These are phyloP conservation scores for Ormia ochracea DNA, from an alignment of 2,888 invertebrate species.

Conservation along the genomic window DNA sequence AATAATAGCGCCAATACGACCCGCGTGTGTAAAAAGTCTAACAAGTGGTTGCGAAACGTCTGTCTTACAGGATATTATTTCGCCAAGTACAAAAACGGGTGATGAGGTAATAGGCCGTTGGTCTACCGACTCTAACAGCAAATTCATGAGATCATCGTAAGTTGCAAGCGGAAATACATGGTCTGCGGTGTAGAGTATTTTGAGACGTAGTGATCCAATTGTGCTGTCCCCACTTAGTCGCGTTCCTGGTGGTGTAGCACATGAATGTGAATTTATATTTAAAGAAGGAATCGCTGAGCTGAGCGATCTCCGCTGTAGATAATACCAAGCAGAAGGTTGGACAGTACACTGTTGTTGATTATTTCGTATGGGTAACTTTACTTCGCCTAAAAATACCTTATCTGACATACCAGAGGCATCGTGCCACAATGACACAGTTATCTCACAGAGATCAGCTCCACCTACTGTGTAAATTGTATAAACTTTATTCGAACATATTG, in stretches of 20 bases:
- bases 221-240: slow-evolving; percentile 81
- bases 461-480: slow-evolving; percentile 80
- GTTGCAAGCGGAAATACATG: slow-evolving; percentile 90
- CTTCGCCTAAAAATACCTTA: slow-evolving; percentile 92
- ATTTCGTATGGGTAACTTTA: slow-evolving; percentile 86
- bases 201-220: slow-evolving; percentile 89
- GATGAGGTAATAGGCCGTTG: slow-evolving; percentile 85
- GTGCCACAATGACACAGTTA: slow-evolving; percentile 91
- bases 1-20: slow-evolving; percentile 90
- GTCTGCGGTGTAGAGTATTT: slow-evolving; percentile 92
- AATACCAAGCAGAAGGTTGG: slow-evolving; percentile 85
- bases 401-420: slow-evolving; percentile 85
- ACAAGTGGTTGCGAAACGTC: slow-evolving; percentile 94
- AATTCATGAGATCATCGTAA: slow-evolving; percentile 86
- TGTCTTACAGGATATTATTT: slow-evolving; percentile 90
- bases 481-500: slow-evolving; percentile 75
- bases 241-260: slow-evolving; percentile 86
- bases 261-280: slow-evolving; percentile 78
- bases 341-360: slow-evolving; percentile 80
- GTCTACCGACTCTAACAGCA: slow-evolving; percentile 81
- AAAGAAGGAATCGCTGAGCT: slow-evolving; percentile 79
- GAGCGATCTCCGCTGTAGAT: slow-evolving; percentile 81
- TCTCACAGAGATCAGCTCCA: slow-evolving; percentile 86
- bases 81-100: slow-evolving; percentile 87
- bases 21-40: slow-evolving; percentile 89